Evolutionary conservation across 2,797 vertebrate species (phyloP).

Genomic region (Mormyrops boulengeri): DNA sequence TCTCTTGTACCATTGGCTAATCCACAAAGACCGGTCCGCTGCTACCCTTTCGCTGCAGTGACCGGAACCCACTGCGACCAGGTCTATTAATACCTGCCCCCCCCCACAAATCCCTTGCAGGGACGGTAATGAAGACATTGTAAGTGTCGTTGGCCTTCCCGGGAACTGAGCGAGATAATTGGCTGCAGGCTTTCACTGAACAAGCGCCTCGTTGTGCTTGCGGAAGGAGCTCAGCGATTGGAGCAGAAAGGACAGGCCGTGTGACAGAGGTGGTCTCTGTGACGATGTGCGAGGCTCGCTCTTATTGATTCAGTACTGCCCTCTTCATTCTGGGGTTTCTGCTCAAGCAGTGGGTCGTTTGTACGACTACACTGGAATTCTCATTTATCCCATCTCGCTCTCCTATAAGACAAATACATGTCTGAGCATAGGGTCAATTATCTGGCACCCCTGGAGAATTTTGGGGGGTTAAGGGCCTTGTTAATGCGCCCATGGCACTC

Average conservation of each 20-base stretch:
- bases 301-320: neutral
- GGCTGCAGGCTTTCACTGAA: neutral
- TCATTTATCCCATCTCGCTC: neutral
- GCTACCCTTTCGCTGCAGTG: neutral
- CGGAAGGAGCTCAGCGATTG: neutral
- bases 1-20: neutral
- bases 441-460: neutral
- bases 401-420: neutral
- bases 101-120: neutral
- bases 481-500: neutral
- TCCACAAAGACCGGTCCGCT: neutral
- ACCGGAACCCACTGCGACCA: neutral
- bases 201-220: neutral
- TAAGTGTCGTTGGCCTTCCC: neutral
- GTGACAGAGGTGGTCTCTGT: neutral
- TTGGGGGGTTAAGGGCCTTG: neutral
- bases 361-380: neutral
- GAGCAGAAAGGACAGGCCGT: neutral
- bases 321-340: neutral
- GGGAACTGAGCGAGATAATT: neutral
- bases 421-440: too few relatives aligned
- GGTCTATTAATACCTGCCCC: neutral
- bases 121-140: neutral
- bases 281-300: neutral
- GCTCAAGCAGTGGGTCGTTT: neutral